These are phyloP conservation scores for Adela reaumurella DNA, from an alignment of 2,888 invertebrate species.

Conservation along the genomic window DNA sequence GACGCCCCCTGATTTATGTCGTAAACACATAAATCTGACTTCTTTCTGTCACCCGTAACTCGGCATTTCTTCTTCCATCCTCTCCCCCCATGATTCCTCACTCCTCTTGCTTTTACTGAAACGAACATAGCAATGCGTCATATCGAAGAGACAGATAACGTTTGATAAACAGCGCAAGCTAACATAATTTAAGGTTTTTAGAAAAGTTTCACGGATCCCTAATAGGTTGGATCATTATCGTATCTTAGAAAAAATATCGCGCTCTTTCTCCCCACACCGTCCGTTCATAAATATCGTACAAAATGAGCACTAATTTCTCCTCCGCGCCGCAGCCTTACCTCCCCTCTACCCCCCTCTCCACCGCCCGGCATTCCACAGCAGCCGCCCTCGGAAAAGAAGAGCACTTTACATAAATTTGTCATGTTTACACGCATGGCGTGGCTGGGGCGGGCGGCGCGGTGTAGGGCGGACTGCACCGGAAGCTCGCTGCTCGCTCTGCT, in stretches of 20 bases:
- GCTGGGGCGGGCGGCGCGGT: conserved; percentile 11
- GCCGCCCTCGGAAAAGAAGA: conserved; percentile 26
- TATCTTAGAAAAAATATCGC: not conserved
- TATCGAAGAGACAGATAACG: too few relatives aligned
- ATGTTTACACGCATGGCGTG: conserved; percentile 41
- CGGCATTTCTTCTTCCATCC: not conserved
- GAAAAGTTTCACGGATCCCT: not conserved
- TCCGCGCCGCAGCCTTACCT: conserved; percentile 13
- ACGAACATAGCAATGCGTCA: not conserved
- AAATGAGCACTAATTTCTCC: conserved; percentile 49
- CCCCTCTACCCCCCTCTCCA: conserved; percentile 11
- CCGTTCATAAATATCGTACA: conserved; percentile 43
- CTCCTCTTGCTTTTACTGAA: not conserved
- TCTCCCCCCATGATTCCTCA: not conserved
- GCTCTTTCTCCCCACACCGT: conserved; percentile 17
- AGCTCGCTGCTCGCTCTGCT: not conserved
- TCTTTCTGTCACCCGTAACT: conserved; percentile 33
- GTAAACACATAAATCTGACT: conserved; percentile 59
- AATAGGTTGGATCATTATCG: not conserved
- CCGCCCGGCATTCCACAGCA: conserved; percentile 3
- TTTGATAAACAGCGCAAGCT: too few relatives aligned
- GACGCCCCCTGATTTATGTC: conserved; percentile 49
- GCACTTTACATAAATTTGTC: conserved; percentile 51
- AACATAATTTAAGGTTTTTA: too few relatives aligned
- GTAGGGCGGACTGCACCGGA: not conserved